A percentile compares a stretch with the other conserved stretches of the same genome.
phyloP scores from a whole-genome alignment of 2,113 vertebrate genomes.

The Apodemus sylvaticus region DNA sequence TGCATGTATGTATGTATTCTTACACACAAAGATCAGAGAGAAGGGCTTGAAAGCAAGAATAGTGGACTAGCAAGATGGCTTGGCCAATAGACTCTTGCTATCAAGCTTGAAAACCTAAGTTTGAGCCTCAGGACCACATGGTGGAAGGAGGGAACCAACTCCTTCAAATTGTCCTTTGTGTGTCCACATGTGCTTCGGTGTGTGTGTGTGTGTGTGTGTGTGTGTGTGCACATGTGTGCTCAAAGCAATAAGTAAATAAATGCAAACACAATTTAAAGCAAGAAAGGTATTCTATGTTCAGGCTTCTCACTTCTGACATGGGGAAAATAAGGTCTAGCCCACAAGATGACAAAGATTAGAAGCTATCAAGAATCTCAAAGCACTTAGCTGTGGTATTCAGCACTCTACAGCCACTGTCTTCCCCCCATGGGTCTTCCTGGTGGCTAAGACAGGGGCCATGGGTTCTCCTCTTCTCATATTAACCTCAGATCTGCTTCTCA shows the following conservation, averaged over 20 bases:
- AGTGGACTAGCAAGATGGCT: neutral
- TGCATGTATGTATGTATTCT: neutral
- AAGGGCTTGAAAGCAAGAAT: neutral
- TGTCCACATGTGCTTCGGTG: neutral
- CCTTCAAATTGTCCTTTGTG: neutral
- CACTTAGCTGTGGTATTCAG: rapidly evolving
- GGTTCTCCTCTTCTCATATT: neutral
- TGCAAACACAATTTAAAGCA: neutral
- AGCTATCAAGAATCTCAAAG: too few species aligned
- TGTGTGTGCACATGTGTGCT: neutral
- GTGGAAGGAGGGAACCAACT: neutral
- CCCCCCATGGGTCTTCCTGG: neutral
- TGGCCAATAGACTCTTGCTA: neutral
- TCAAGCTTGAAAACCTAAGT: neutral
- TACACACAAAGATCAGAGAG: neutral
- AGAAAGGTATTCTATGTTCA: neutral
- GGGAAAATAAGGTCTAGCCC: neutral
- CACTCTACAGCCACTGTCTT: rapidly evolving
- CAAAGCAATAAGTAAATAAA: neutral
- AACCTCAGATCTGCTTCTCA: conserved; percentile 55
- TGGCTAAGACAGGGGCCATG: rapidly evolving
- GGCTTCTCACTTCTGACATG: neutral
- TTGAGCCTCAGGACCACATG: neutral
- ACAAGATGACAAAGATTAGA: neutral
- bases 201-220: neutral